These are phyloP conservation scores for Brachypodius melanocephalos DNA, from an alignment of 2,113 vertebrate genomes.

Conservation along the genomic window DNA sequence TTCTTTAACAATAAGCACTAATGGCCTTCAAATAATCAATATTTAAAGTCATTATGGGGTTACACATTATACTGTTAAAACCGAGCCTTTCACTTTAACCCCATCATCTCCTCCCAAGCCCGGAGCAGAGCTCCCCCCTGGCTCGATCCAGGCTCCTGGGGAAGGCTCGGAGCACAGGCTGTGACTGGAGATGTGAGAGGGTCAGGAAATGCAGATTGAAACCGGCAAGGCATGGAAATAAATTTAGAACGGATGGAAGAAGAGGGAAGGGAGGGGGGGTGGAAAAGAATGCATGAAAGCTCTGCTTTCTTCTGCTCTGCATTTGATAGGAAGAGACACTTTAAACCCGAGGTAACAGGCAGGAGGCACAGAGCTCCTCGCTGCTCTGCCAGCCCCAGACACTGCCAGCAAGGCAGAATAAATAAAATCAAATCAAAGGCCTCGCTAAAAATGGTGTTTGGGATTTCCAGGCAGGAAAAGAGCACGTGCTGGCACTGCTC, in stretches of 20 bases:
- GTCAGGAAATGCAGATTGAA: constrained; percentile 57
- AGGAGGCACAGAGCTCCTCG: constrained; percentile 18
- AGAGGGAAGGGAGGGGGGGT: not conserved
- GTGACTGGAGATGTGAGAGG: constrained; percentile 30
- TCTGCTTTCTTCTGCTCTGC: constrained; percentile 36
- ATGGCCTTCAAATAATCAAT: constrained; percentile 95
- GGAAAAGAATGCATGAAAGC: constrained; percentile 34
- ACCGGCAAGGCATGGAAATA: constrained; percentile 63
- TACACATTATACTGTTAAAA: constrained; percentile 72
- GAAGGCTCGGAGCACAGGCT: not conserved
- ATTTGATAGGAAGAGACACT: constrained; percentile 57
- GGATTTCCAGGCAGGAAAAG: constrained; percentile 23
- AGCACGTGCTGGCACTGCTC: not conserved
- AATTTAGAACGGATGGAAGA: constrained; percentile 51
- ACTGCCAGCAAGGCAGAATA: not conserved
- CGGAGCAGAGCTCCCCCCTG: not conserved
- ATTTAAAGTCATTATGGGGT: constrained; percentile 88
- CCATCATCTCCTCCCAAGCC: constrained; percentile 10
- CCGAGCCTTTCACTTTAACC: constrained; percentile 66
- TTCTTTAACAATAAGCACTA: constrained; percentile 95
- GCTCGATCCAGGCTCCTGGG: not conserved
- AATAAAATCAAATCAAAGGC: constrained; percentile 16
- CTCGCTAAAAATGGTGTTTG: not conserved
- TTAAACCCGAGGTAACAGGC: constrained; percentile 57
- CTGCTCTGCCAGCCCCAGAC: not conserved